Evolutionary conservation across 2,797 vertebrate genomes (phyloP).

Genomic region (Hyperoplus immaculatus): DNA sequence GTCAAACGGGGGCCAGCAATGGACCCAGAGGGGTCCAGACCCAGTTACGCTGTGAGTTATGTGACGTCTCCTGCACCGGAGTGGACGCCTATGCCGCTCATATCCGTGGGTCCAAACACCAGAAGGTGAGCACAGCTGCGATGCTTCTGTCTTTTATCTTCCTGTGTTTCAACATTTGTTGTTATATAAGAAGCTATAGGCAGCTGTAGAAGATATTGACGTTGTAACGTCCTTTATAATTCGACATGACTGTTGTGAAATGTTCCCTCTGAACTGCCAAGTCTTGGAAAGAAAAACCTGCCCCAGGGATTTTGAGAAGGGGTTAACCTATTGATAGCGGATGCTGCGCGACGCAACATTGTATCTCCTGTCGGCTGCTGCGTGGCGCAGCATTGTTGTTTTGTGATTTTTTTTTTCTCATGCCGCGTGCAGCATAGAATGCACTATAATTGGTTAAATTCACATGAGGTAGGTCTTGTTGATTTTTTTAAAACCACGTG

Average conservation of each 20-base stretch:
- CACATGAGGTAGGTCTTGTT: no score
- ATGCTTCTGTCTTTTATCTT: conserved; percentile 15
- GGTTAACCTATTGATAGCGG: no score
- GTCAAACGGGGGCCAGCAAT: conserved; percentile 66
- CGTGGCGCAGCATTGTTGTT: no score
- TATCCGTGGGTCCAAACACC: conserved; percentile 86
- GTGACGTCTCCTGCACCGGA: conserved; percentile 86
- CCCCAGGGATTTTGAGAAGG: conserved; percentile 28
- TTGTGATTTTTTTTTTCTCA: no score
- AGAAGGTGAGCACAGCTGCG: conserved; percentile 80
- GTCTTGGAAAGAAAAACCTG: conserved; percentile 27
- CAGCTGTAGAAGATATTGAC: conserved; percentile 4
- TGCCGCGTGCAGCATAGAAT: no score
- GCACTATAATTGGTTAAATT: no score
- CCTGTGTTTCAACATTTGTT: neutral
- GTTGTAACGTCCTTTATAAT: conserved; percentile 4
- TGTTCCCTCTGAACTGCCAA: conserved; percentile 49
- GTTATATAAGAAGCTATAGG: conserved; percentile 14
- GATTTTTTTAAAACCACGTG: no score
- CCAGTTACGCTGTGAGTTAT: conserved; percentile 88
- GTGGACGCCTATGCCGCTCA: conserved; percentile 84
- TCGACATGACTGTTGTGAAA: conserved; percentile 23
- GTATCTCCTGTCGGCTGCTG: no score
- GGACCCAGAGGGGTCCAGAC: conserved; percentile 79
- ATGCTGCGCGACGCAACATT: no score